Evolutionary conservation across 2,797 vertebrate species (phyloP), one percentile per base, ranked within the genome.

Genomic region (Euthynnus affinis): DNA sequence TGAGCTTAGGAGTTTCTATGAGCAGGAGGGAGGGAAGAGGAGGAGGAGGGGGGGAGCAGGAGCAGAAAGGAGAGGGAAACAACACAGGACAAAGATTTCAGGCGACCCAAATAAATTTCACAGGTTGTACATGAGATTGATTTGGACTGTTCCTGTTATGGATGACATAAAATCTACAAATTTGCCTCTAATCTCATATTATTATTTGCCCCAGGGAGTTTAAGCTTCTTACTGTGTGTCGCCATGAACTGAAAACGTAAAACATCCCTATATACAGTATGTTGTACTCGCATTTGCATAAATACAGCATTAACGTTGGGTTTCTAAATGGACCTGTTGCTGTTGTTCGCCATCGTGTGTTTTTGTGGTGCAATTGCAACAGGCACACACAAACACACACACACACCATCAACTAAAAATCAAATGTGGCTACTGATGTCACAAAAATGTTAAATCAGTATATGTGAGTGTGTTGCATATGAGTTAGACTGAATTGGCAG

Each of bases 331-430:
- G 0, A 69, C 20, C 12, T 0, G 25, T 64, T 84, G 84, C 29
- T 78, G n/a, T 42, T 18, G 58, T 42, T 78, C 87, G 84, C 89
- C 91, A 83, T 22, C 90, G 5, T 66, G 90, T 86, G 92, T 20
- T 32, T 77, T 4, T 0, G 1, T 7, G 22, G 44, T 17, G 71
- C 6, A 49, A 68, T 53, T 87, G 65, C 86, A 87, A 22, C 29
- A 13, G 1, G 2, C 46, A 6, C 15, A n/a, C 10, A 56, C 14
- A n/a, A n/a, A n/a, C n/a, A n/a, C n/a, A n/a, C n/a, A n/a, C n/a
- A 6, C 15, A n/a, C 10, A 56, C 14, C 8, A 53, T 3, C 27
- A 37, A 20, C 34, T 49, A 25, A 29, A 8, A 44, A 56, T 9
- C 4, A 9, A n/a, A 44, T 15, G 10, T 37, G 6, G 29, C 46